A percentile compares a stretch with the other conserved stretches of the same genome.
Evolutionary conservation across 2,113 vertebrate genomes (phyloP).

Genomic region (Stictonetta naevosa): DNA sequence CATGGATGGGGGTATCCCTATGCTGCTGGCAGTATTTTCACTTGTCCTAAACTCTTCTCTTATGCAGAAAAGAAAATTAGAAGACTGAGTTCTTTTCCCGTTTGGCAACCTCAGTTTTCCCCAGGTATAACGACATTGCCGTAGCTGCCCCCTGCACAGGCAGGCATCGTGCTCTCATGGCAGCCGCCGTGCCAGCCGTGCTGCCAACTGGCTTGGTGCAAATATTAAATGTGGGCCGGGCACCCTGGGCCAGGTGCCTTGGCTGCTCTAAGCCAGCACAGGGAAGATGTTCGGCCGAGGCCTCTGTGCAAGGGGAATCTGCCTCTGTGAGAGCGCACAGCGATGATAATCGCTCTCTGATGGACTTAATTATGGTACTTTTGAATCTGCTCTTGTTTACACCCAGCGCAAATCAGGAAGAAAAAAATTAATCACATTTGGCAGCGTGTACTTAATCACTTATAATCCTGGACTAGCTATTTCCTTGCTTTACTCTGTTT

Average conservation of each 20-base stretch:
- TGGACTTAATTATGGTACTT: constrained; percentile 21
- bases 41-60: background rate
- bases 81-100: background rate
- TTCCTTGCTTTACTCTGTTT: constrained; percentile 56
- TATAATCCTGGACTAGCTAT: background rate
- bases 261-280: background rate
- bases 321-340: background rate
- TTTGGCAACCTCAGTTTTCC: background rate
- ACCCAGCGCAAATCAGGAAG: constrained; percentile 36
- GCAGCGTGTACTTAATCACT: constrained; percentile 17
- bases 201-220: background rate
- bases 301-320: background rate
- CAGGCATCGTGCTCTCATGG: background rate
- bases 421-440: constrained; percentile 33
- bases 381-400: constrained; percentile 26
- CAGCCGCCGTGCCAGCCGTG: background rate
- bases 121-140: background rate
- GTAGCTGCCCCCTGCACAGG: background rate
- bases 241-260: background rate
- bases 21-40: background rate
- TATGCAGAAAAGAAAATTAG: background rate
- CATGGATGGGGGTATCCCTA: background rate
- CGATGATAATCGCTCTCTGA: background rate
- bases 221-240: background rate
- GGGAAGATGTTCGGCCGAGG: background rate